Conservation (phyloP, 2,113 vertebrate genomes). For the Urocynchramus pylzowi region DNA sequence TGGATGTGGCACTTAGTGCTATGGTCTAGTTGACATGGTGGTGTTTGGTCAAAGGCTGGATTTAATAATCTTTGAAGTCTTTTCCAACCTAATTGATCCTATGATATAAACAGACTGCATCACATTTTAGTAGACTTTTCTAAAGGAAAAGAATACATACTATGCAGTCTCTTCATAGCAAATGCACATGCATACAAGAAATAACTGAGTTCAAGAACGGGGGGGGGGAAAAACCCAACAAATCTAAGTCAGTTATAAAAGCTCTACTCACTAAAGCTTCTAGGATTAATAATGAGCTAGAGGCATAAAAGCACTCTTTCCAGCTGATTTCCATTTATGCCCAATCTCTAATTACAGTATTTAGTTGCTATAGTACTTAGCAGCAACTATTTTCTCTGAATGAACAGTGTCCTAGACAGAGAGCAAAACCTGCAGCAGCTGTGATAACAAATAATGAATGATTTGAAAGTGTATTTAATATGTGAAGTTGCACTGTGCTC, state of each 20-base stretch:
- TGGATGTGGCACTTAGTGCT: neutral
- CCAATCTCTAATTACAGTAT: conserved; percentile 51
- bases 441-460: conserved; percentile 46
- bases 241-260: neutral
- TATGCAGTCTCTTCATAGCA: neutral
- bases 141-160: neutral
- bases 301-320: conserved; percentile 10
- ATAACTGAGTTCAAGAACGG: neutral
- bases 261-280: neutral
- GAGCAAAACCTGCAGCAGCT: conserved; percentile 42
- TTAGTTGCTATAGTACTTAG: conserved; percentile 43
- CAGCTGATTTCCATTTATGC: conserved; percentile 39
- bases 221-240: neutral
- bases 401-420: conserved; percentile 15
- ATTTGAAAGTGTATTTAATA: conserved; percentile 23
- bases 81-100: neutral
- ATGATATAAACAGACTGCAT: neutral
- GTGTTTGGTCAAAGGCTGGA: neutral
- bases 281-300: neutral
- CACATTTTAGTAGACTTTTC: neutral
- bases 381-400: conserved; percentile 52
- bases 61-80: neutral
- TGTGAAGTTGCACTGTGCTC: conserved; percentile 10
- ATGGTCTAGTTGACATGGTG: neutral
- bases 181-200: neutral